phyloP scores from a whole-genome alignment of 2,113 vertebrate genomes.

The Gymnocephalus cernua region DNA sequence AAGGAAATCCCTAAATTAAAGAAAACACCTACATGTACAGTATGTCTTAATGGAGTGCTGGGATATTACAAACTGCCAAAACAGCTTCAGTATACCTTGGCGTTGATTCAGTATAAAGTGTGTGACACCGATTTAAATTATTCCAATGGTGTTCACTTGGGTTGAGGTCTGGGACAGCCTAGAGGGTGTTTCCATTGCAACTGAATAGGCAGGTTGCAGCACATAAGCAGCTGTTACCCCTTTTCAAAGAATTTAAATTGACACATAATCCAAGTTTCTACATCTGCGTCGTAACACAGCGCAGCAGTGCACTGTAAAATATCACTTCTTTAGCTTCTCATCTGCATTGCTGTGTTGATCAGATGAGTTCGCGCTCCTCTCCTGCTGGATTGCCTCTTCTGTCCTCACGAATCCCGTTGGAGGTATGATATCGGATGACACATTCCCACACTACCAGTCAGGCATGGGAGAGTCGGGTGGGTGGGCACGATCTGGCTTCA shows the following conservation, averaged over 20 bases:
- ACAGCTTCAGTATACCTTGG: constrained; percentile 46
- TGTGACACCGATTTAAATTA: constrained; percentile 46
- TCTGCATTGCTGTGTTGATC: constrained; percentile 35
- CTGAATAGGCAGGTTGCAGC: constrained; percentile 47
- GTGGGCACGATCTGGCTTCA: constrained; percentile 37
- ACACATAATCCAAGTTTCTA: constrained; percentile 51
- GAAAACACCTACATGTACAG: constrained; percentile 50
- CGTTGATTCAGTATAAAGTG: constrained; percentile 27
- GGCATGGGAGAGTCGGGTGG: constrained; percentile 47
- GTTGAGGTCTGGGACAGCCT: constrained; percentile 36
- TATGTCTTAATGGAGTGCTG: constrained; percentile 53
- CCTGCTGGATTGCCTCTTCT: constrained; percentile 40
- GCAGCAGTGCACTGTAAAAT: constrained; percentile 28
- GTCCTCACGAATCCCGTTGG: constrained; percentile 64
- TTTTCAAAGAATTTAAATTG: constrained; percentile 68
- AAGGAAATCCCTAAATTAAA: constrained; percentile 60
- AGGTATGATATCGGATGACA: constrained; percentile 71
- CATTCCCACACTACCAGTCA: constrained; percentile 75
- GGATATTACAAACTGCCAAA: constrained; percentile 51
- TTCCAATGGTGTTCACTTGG: constrained; percentile 29
- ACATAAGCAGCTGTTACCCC: constrained; percentile 67
- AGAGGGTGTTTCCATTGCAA: constrained; percentile 49
- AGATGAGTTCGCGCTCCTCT: constrained; percentile 22
- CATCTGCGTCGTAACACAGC: constrained; percentile 12
- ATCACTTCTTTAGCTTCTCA: constrained; percentile 6